Evolutionary conservation across 2,113 vertebrate species (phyloP).

Genomic region (Oenanthe melanoleuca): DNA sequence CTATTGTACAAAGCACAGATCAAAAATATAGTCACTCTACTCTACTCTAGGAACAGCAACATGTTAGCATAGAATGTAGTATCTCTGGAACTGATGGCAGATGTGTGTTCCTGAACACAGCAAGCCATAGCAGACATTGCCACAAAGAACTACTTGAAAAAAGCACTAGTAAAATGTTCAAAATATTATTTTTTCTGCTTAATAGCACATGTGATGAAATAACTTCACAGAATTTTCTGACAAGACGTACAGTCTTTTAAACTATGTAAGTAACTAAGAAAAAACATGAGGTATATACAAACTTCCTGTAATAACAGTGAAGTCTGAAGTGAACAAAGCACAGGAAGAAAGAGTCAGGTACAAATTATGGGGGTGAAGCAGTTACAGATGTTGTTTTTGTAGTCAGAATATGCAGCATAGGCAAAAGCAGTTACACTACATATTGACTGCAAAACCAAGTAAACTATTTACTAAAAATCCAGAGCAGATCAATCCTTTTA

Average conservation of each 20-base stretch:
- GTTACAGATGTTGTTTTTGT: background rate
- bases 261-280: background rate
- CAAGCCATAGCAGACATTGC: background rate
- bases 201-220: background rate
- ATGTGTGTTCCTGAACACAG: background rate
- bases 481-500: background rate
- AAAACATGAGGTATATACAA: background rate
- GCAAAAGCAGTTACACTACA: background rate
- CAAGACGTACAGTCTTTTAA: background rate
- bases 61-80: accelerated
- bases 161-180: background rate
- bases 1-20: background rate
- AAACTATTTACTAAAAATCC: background rate
- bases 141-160: background rate
- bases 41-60: background rate
- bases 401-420: background rate
- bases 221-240: background rate
- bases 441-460: background rate
- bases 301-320: background rate
- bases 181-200: background rate
- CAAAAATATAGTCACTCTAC: background rate
- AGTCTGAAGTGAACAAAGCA: constrained; percentile 22
- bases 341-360: constrained; percentile 4
- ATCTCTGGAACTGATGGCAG: background rate
- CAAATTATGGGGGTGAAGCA: background rate